Conservation (phyloP, 2,888 invertebrate species). For the Thyatira batis region DNA sequence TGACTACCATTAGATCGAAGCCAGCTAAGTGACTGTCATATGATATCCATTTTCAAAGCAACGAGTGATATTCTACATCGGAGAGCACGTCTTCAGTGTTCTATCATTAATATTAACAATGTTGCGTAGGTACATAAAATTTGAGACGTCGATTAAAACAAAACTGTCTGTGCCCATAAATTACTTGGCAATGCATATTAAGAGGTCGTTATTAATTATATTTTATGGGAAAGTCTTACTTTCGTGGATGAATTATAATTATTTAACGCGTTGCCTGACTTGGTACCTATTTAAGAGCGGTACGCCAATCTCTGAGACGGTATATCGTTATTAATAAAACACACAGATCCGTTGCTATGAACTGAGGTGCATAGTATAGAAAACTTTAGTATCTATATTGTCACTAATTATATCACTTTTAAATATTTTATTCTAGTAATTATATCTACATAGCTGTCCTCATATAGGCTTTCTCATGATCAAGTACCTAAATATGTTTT, state of each 20-base stretch:
- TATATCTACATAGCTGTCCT: too few relatives aligned
- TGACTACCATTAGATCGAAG: slow-evolving; percentile 3
- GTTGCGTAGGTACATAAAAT: neutral
- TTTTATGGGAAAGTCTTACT: slow-evolving; percentile 35
- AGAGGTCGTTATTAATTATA: slow-evolving; percentile 22
- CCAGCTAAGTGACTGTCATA: neutral
- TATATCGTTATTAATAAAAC: slow-evolving; percentile 55
- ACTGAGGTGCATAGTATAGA: slow-evolving; percentile 18
- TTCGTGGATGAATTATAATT: slow-evolving; percentile 35
- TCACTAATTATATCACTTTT: neutral
- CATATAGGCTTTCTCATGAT: too few relatives aligned
- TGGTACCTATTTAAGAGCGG: slow-evolving; percentile 31
- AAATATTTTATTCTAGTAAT: neutral
- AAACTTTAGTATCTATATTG: slow-evolving; percentile 5
- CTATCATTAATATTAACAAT: neutral
- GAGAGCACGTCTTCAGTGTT: neutral
- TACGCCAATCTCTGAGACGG: slow-evolving; percentile 33
- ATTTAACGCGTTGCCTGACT: slow-evolving; percentile 34
- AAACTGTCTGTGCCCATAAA: slow-evolving; percentile 7
- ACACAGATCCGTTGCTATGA: slow-evolving; percentile 47
- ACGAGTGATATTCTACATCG: neutral
- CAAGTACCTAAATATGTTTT: too few relatives aligned
- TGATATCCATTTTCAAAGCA: neutral
- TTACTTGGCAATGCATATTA: slow-evolving; percentile 8
- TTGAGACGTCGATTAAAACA: neutral